These are phyloP conservation scores for Protobothrops mucrosquamatus DNA, from an alignment of 2,113 vertebrate genomes.

Conservation along the genomic window DNA sequence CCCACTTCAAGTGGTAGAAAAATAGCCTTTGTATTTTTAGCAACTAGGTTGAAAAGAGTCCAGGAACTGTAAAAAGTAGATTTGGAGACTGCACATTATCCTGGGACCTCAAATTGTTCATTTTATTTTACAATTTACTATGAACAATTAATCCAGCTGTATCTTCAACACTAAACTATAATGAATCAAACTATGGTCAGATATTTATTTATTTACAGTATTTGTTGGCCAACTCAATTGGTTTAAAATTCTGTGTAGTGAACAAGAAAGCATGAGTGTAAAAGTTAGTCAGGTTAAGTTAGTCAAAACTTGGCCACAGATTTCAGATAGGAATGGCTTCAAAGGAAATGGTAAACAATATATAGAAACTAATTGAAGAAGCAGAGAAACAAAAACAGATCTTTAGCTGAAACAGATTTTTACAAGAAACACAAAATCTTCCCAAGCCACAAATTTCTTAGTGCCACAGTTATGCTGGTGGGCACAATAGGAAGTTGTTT, in stretches of 20 bases:
- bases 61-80: background rate
- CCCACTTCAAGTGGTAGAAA: background rate
- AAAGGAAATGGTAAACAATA: background rate
- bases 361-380: constrained; percentile 10
- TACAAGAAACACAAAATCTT: background rate
- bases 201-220: background rate
- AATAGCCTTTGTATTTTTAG: background rate
- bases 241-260: background rate
- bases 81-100: background rate
- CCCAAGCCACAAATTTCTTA: background rate
- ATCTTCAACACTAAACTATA: background rate
- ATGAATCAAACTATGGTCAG: background rate
- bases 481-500: background rate
- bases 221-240: background rate
- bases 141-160: background rate
- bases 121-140: background rate
- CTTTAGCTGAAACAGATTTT: background rate
- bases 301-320: background rate
- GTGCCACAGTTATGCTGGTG: background rate
- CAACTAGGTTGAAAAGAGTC: background rate
- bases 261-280: background rate
- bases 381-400: constrained; percentile 1
- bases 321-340: background rate
- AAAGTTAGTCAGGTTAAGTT: background rate
- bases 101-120: background rate